phyloP scores from a whole-genome alignment of 2,797 vertebrate genomes.

The Catostomus latipinnis region DNA sequence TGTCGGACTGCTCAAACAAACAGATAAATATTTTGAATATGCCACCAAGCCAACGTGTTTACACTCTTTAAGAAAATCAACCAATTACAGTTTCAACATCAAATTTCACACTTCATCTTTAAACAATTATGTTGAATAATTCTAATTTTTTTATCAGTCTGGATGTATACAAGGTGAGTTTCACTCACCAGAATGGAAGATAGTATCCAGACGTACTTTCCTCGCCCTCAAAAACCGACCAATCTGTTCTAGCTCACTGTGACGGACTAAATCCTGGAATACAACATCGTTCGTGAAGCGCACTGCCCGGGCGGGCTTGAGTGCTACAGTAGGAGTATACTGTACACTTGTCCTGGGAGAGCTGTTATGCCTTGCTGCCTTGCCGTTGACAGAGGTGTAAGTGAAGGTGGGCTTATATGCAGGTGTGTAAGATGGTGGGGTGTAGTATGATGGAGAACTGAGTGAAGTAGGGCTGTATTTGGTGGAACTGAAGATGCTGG shows the following conservation, averaged over 20 bases:
- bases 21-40: neutral
- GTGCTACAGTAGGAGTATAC: conserved; percentile 59
- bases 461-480: conserved; percentile 49
- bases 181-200: conserved; percentile 89
- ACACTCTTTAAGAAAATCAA: neutral
- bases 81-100: neutral
- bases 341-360: conserved; percentile 54
- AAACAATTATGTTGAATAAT: too few species aligned
- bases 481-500: conserved; percentile 58
- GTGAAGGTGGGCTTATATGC: conserved; percentile 62
- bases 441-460: conserved; percentile 39
- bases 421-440: conserved; percentile 68
- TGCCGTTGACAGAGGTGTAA: conserved; percentile 67
- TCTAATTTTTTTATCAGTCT: neutral
- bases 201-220: conserved; percentile 89
- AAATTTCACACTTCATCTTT: neutral
- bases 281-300: conserved; percentile 91
- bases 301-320: conserved; percentile 80
- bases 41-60: neutral
- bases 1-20: too few species aligned
- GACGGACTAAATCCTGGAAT: conserved; percentile 91
- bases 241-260: conserved; percentile 92
- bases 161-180: neutral
- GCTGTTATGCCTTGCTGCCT: conserved; percentile 64
- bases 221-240: conserved; percentile 92